Percentiles rank a stretch among this genome's conserved stretches.
Conservation (phyloP, 2,113 vertebrate species). For the Rostratula benghalensis region DNA sequence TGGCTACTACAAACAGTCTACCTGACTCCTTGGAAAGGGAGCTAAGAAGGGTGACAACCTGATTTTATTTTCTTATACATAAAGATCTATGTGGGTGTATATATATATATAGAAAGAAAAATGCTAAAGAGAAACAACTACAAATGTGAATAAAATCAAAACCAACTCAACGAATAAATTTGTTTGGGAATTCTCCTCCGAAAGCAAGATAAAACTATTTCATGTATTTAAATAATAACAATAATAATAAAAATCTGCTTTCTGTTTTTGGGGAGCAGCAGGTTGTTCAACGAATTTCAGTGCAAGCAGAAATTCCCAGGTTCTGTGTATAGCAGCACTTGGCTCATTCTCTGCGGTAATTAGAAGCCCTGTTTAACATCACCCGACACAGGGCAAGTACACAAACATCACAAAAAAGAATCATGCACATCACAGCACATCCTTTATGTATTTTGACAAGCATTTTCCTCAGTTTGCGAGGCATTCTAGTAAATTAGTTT, state of each 20-base stretch:
- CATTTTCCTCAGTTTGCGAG: background rate
- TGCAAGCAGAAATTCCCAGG: background rate
- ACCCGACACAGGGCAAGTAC: background rate
- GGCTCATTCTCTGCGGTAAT: background rate
- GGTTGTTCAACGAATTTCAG: background rate
- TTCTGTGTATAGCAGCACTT: background rate
- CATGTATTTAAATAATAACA: background rate
- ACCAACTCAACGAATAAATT: background rate
- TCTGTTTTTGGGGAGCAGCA: background rate
- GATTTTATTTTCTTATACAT: background rate
- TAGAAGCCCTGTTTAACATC: constrained; percentile 15
- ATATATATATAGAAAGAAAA: background rate
- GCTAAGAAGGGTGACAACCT: background rate
- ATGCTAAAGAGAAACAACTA: background rate
- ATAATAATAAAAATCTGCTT: background rate
- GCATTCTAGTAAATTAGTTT: background rate
- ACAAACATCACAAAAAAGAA: background rate
- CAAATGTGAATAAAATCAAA: background rate
- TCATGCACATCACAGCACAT: background rate
- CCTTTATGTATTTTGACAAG: background rate
- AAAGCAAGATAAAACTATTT: background rate
- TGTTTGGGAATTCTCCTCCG: background rate
- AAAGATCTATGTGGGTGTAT: no score
- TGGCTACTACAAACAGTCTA: background rate
- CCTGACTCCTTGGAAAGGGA: background rate